Evolutionary conservation across 2,113 vertebrate species (phyloP).

Genomic region (Oplegnathus fasciatus): DNA sequence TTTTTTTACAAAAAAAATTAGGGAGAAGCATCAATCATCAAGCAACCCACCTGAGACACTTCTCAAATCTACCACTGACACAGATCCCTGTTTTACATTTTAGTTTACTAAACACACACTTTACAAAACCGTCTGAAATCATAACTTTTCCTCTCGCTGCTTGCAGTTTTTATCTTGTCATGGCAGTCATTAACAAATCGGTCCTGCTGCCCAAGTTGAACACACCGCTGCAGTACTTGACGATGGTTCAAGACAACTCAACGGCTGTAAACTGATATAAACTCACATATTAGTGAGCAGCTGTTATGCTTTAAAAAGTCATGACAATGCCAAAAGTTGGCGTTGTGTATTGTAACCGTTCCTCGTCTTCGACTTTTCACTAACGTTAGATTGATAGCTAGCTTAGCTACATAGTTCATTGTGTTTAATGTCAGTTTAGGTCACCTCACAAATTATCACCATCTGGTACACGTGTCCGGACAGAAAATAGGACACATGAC

Average conservation of each 20-base stretch:
- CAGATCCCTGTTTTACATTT: not conserved
- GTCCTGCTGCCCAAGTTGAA: not conserved
- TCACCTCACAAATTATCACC: not conserved
- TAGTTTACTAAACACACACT: not conserved
- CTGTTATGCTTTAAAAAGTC: not conserved
- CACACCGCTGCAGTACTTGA: not conserved
- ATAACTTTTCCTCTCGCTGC: constrained; percentile 4
- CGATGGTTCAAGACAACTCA: not conserved
- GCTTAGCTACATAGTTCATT: constrained; percentile 22
- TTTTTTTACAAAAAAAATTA: fast-evolving
- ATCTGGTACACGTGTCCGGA: not conserved
- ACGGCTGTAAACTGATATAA: not conserved
- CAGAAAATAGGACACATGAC: not conserved
- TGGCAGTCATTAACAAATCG: constrained; percentile 10
- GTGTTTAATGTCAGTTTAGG: constrained; percentile 36
- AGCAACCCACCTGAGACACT: not conserved
- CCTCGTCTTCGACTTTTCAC: not conserved
- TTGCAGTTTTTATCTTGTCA: not conserved
- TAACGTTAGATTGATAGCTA: constrained; percentile 12
- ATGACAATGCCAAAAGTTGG: not conserved
- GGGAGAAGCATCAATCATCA: not conserved
- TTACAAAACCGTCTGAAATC: not conserved
- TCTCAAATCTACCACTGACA: not conserved
- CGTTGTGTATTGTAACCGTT: not conserved
- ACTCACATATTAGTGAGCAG: not conserved